Evolutionary conservation across 1,140 invertebrate genomes (phyloP).

Genomic region (Propsilocerus akamusi): DNA sequence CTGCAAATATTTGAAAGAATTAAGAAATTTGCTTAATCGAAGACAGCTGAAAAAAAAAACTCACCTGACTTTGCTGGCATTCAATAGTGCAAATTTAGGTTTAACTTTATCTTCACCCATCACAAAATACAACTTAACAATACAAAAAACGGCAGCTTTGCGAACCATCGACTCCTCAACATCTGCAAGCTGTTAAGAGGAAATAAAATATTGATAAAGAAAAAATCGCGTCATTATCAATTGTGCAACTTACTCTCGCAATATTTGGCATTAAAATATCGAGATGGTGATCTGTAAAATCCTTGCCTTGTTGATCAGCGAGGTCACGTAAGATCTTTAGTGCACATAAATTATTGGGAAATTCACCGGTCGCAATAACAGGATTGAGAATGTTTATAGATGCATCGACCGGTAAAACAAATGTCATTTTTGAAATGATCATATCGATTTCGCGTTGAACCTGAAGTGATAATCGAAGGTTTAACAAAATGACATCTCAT

Average conservation of each 20-base stretch:
- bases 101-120: constrained; percentile 68
- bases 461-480: constrained; percentile 1
- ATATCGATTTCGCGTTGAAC: constrained; percentile 28
- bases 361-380: constrained; percentile 67
- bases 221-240: not conserved
- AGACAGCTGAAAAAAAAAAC: not conserved
- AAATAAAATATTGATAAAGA: constrained; percentile 9
- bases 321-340: constrained; percentile 85
- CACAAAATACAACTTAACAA: constrained; percentile 76
- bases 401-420: constrained; percentile 46
- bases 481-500: not conserved
- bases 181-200: constrained; percentile 45
- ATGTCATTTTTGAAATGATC: constrained; percentile 47
- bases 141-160: constrained; percentile 87
- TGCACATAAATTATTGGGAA: constrained; percentile 72
- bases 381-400: constrained; percentile 43
- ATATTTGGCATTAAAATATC: constrained; percentile 72
- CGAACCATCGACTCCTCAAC: constrained; percentile 76
- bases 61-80: constrained; percentile 55
- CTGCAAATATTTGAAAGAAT: not conserved
- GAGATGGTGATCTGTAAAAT: constrained; percentile 53
- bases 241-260: constrained; percentile 42
- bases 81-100: constrained; percentile 57
- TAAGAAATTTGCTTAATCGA: not conserved
- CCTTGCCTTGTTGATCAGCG: constrained; percentile 44